Base-by-base conservation (phyloP, 2,888 invertebrate species). In the Hanleya hanleyi region DNA sequence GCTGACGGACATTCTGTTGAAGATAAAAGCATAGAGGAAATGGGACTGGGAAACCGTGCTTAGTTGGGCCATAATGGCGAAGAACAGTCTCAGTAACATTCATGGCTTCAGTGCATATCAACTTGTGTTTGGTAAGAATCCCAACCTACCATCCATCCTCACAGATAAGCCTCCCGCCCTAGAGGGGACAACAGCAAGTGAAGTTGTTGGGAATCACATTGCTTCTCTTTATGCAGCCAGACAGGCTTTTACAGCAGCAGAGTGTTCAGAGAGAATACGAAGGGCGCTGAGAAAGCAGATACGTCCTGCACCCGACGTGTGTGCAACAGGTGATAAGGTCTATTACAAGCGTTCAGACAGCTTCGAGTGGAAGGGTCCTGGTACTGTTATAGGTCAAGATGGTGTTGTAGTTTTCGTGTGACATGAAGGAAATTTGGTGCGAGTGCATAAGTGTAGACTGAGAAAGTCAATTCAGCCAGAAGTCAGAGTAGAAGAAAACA, bases 381-480 rank as follows among this genome's bases (percentile, higher is more conserved):
- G 72, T 37, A 51, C 26, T 49, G 77, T 78, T 0, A 80, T 77
- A 61, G 77, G 77, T 49, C 75, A 78, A 67, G 77, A 78, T 73
- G 77, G 77, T 4, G 67, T 64, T 49, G 75, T 77, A n/a, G 73
- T 79, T 5, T 77, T 80, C 74, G 77, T 76, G 12, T 64, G 75
- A 50, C 80, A 80, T 70, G 77, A 77, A n/a, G 75, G 76, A 12
- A 61, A 66, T 1, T 66, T 62, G 67, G 73, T 79, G 1, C 49
- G 76, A 57, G 76, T 76, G 9, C 74, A 76, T 70, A 65, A 74
- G n/a, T 67, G 71, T 47, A 73, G 79, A 70, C 38, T 77, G n/a
- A 41, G 51, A 65, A 76, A 69, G n/a, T 32, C 32, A 18, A 62
- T 32, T 29, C 64, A 12, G 26, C 9, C 57, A 57, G 18, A 41